Evolutionary conservation across 2,888 invertebrate species (phyloP).

Genomic region (Theodoxus fluviatilis): DNA sequence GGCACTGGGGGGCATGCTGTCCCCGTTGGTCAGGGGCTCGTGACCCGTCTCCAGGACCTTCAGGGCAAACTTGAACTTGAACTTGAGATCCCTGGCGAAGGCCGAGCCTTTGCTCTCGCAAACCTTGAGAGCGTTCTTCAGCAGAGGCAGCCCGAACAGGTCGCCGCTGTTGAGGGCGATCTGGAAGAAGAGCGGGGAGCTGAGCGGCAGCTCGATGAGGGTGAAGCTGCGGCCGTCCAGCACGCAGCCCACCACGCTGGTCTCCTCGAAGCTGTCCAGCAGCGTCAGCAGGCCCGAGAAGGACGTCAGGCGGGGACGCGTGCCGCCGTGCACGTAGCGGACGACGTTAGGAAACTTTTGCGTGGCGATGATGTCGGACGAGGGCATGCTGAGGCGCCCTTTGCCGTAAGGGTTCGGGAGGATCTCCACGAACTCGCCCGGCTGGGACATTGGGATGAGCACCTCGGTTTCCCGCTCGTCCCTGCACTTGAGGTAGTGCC

Average conservation of each 20-base stretch:
- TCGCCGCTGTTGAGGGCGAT: slow-evolving; percentile 46
- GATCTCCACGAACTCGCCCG: slow-evolving; percentile 49
- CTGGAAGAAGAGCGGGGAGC: slow-evolving; percentile 47
- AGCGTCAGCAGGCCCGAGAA: slow-evolving; percentile 50
- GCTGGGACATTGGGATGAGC: slow-evolving; percentile 40
- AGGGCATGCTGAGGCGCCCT: slow-evolving; percentile 43
- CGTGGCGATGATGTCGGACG: slow-evolving; percentile 41
- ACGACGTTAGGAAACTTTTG: slow-evolving; percentile 48
- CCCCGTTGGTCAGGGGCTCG: slow-evolving; percentile 33
- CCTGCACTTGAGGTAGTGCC: slow-evolving; percentile 44
- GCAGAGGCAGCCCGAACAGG: slow-evolving; percentile 41
- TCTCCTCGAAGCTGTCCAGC: slow-evolving; percentile 50
- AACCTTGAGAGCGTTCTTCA: slow-evolving; percentile 41
- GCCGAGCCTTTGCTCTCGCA: slow-evolving; percentile 41
- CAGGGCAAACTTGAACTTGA: slow-evolving; percentile 50
- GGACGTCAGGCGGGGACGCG: slow-evolving; percentile 42
- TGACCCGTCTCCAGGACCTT: slow-evolving; percentile 37
- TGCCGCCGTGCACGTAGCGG: slow-evolving; percentile 45
- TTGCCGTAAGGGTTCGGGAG: slow-evolving; percentile 40
- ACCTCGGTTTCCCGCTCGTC: slow-evolving; percentile 46
- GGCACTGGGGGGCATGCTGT: slow-evolving; percentile 40
- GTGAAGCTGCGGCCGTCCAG: slow-evolving; percentile 43
- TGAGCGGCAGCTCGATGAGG: slow-evolving; percentile 45
- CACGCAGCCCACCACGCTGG: slow-evolving; percentile 45
- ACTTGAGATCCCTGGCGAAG: slow-evolving; percentile 47